These are phyloP conservation scores for Stichodactyla helianthus DNA, from an alignment of 64 coral and sea anemone genomes.

Conservation along the genomic window DNA sequence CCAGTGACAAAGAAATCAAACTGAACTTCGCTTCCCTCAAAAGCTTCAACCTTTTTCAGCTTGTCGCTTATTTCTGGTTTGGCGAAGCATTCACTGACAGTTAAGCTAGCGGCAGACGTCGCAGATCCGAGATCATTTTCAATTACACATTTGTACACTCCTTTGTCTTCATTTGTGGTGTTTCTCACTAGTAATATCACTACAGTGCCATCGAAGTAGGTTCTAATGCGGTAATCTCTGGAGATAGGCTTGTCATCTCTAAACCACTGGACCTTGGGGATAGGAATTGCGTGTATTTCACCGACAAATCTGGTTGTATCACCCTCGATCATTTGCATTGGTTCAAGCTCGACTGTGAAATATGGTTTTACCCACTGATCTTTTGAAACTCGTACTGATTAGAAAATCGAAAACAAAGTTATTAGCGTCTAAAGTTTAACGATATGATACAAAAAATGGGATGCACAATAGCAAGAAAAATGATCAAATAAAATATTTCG, in stretches of 20 bases:
- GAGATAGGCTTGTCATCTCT: slow-evolving; percentile 72
- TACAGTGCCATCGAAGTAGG: slow-evolving; percentile 58
- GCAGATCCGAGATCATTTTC: slow-evolving; percentile 55
- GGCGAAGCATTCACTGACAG: slow-evolving; percentile 45
- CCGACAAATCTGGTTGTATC: slow-evolving; percentile 47
- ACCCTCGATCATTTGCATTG: slow-evolving; percentile 50
- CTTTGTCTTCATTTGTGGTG: slow-evolving; percentile 58
- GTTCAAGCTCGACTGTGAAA: slow-evolving; percentile 53
- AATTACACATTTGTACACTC: slow-evolving; percentile 73
- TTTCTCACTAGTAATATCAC: slow-evolving; percentile 52
- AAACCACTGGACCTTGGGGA: slow-evolving; percentile 73
- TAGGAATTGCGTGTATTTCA: slow-evolving; percentile 51
- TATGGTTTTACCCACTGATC: slow-evolving; percentile 45
- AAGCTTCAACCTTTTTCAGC: slow-evolving; percentile 40
- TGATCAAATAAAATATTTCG: neutral
- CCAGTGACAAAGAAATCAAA: slow-evolving; percentile 48
- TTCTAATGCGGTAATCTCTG: slow-evolving; percentile 46
- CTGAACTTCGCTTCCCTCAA: slow-evolving; percentile 51
- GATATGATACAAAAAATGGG: neutral
- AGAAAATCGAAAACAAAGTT: neutral
- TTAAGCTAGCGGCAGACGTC: slow-evolving; percentile 31
- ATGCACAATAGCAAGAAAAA: neutral
- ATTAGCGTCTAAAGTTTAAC: neutral
- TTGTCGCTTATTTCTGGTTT: slow-evolving; percentile 68
- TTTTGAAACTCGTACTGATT: slow-evolving; percentile 12